These are phyloP conservation scores for Danaus melanippus DNA, from an alignment of 1,140 invertebrate genomes.

Conservation along the genomic window DNA sequence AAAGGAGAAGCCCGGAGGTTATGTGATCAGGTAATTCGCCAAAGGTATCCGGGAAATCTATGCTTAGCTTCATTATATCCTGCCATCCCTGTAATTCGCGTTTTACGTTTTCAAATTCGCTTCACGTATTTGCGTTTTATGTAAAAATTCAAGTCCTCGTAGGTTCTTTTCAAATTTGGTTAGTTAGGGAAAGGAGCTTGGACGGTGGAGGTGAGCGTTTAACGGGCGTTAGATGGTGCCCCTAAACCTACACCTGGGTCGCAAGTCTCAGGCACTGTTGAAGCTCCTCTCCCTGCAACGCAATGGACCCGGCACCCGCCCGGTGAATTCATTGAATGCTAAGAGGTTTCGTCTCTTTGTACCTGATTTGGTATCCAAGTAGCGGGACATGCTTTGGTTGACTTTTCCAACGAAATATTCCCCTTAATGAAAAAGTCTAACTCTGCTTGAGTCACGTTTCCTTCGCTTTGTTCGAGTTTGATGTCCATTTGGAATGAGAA, in stretches of 20 bases:
- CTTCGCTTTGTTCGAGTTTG: slow-evolving; percentile 82
- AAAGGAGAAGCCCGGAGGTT: slow-evolving; percentile 71
- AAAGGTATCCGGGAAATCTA: slow-evolving; percentile 80
- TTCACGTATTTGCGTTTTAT: too few species aligned
- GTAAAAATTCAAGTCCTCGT: slow-evolving; percentile 6
- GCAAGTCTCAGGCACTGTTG: too few species aligned
- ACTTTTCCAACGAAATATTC: slow-evolving; percentile 82
- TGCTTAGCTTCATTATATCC: slow-evolving; percentile 81
- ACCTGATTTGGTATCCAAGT: slow-evolving; percentile 78
- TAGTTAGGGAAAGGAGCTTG: too few species aligned
- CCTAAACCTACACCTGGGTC: too few species aligned
- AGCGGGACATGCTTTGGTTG: slow-evolving; percentile 76
- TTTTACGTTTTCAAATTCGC: slow-evolving; percentile 6
- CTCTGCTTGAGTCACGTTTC: slow-evolving; percentile 77
- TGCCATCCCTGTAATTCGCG: slow-evolving; percentile 79
- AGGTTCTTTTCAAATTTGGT: too few species aligned
- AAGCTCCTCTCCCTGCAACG: too few species aligned
- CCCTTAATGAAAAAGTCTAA: slow-evolving; percentile 95
- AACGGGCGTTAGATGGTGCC: too few species aligned
- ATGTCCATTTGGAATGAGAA: slow-evolving; percentile 93
- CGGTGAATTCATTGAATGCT: too few species aligned
- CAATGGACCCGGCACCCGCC: too few species aligned
- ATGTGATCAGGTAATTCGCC: slow-evolving; percentile 78
- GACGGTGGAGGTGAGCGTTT: too few species aligned
- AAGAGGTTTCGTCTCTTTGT: too few species aligned